Evolutionary conservation across 1,140 invertebrate genomes (phyloP), one percentile per base, ranked within the genome.

Genomic region (Philotrypesis tridentata): DNA sequence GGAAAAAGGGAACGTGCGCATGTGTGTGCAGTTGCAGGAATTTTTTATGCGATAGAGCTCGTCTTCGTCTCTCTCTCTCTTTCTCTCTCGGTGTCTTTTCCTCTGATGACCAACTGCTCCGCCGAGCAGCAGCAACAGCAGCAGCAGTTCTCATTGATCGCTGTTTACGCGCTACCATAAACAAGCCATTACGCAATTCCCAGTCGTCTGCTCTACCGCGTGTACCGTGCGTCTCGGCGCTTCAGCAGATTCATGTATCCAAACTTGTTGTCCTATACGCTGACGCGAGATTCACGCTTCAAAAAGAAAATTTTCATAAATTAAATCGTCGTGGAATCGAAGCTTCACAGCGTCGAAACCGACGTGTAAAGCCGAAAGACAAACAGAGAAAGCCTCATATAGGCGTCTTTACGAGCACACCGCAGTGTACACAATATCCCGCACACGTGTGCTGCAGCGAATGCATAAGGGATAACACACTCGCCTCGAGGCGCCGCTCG

Each of bases 101-200:
- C 25, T 3, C 61, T 67, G 79, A 74, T 67, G 79, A 74, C 71
- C 79, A 67, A 67, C 79, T 65, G 79, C 79, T 40, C 67, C 68
- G n/a, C n/a, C 68, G 43, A 63, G 48, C 27, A 55, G 48, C n/a
- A n/a, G n/a, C n/a, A n/a, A n/a, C n/a, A n/a, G n/a, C n/a, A 63
- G 48, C 27, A 55, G 48, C 23, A 31, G 75, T 72, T 85, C 82
- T 75, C 87, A 86, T 87, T 87, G 87, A 88, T 89, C 84, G 87
- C 82, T 87, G 87, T 88, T 89, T 89, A 89, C 87, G 84, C 86
- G 84, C 85, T 84, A 85, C 84, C 87, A 87, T 88, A 89, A 89
- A 89, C 87, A 88, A 88, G 87, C 82, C 82, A 86, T 89, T 89
- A 88, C 84, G 86, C 86, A 89, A 89, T 88, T 80, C 78, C 55